Evolutionary conservation across 2,888 invertebrate genomes (phyloP).

Genomic region (Gibbula magus): DNA sequence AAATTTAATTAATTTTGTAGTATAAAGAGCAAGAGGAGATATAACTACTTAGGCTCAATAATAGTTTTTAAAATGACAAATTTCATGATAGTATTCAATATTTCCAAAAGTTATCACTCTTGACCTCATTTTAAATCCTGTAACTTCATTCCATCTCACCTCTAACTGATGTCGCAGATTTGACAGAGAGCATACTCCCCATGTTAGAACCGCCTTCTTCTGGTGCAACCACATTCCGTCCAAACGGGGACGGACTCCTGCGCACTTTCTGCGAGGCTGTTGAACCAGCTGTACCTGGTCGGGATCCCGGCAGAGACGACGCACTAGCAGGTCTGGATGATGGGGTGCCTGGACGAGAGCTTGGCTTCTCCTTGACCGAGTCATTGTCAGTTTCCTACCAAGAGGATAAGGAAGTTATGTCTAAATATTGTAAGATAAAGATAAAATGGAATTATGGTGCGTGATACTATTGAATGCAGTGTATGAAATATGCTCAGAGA

Average conservation of each 20-base stretch:
- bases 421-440: no score
- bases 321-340: not conserved
- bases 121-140: no score
- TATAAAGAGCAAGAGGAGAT: no score
- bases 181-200: constrained; percentile 56
- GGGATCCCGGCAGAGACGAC: not conserved
- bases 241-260: constrained; percentile 38
- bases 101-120: no score
- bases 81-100: no score
- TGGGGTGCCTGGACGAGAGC: not conserved
- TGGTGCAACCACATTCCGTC: constrained; percentile 45
- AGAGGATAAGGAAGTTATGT: no score
- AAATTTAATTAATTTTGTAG: no score
- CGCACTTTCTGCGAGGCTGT: constrained; percentile 13
- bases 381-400: not conserved
- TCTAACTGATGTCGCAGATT: constrained; percentile 45
- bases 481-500: no score
- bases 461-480: no score
- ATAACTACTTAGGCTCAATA: no score
- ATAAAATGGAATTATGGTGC: no score
- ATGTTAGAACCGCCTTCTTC: constrained; percentile 30
- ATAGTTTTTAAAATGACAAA: no score
- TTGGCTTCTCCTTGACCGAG: not conserved
- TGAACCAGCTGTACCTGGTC: not conserved
- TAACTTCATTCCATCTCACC: not conserved